A percentile compares a stretch with the other conserved stretches of the same genome.
Evolutionary conservation across 2,888 invertebrate genomes (phyloP).

Genomic region (Watsonalla cultraria): DNA sequence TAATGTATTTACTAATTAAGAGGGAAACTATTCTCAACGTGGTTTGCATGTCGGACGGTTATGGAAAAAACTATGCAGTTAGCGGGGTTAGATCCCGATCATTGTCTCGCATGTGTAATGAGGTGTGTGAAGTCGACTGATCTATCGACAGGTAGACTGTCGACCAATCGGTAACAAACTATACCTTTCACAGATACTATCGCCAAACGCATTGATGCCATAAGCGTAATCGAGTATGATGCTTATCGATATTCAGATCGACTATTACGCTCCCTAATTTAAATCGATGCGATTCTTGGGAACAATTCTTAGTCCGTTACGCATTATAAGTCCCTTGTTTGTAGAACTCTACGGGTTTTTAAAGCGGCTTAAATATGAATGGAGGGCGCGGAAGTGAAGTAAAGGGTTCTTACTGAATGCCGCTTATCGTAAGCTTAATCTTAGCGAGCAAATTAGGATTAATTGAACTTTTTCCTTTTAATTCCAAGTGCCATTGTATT

Average conservation of each 20-base stretch:
- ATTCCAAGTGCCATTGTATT: conserved; percentile 60
- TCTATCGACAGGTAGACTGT: conserved; percentile 33
- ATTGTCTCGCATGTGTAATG: conserved; percentile 52
- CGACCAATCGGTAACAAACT: conserved; percentile 18
- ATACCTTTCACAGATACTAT: conserved; percentile 19
- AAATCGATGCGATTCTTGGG: conserved; percentile 48
- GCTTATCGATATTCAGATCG: conserved; percentile 34
- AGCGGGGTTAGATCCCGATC: conserved; percentile 33
- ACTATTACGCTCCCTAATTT: conserved; percentile 39
- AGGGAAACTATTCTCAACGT: conserved; percentile 68
- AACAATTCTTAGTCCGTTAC: conserved; percentile 65
- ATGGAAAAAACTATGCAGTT: conserved; percentile 43
- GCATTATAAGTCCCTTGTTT: conserved; percentile 72
- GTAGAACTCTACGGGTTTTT: conserved; percentile 64
- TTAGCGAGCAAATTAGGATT: conserved; percentile 76
- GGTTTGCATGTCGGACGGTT: conserved; percentile 51
- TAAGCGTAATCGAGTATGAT: conserved; percentile 14
- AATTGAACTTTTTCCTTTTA: conserved; percentile 75
- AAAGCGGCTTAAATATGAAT: conserved; percentile 71
- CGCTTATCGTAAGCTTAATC: conserved; percentile 72
- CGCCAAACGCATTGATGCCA: conserved; percentile 11
- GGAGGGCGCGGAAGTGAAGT: conserved; percentile 58
- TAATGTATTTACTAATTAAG: conserved; percentile 69
- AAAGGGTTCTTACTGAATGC: conserved; percentile 70
- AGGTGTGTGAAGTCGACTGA: conserved; percentile 43